Percentiles rank a stretch among this genome's conserved stretches.
phyloP scores from a whole-genome alignment of 2,113 vertebrate genomes.

The Clarias macrocephalus region DNA sequence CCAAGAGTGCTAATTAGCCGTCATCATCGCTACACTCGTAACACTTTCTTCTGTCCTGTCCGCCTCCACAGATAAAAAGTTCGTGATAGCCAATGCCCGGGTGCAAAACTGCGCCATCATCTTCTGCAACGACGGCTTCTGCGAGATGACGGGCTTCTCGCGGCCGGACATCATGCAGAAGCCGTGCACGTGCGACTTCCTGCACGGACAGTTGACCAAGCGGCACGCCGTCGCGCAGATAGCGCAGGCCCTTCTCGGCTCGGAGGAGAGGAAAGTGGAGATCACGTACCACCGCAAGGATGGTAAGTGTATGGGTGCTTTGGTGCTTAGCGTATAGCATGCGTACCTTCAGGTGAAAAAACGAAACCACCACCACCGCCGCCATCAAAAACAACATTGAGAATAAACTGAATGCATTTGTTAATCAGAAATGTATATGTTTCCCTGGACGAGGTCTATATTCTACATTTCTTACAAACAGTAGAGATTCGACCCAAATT shows the following conservation, averaged over 20 bases:
- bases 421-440: neutral
- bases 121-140: slow-evolving; percentile 99
- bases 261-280: slow-evolving; percentile 95
- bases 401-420: neutral
- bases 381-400: neutral
- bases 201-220: slow-evolving; percentile 92
- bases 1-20: neutral
- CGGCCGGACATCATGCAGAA: slow-evolving; percentile 98
- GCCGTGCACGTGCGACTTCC: slow-evolving; percentile 97
- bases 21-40: neutral
- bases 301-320: slow-evolving; percentile 75
- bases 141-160: slow-evolving; percentile 98
- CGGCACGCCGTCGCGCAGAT: slow-evolving; percentile 90
- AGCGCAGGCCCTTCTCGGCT: slow-evolving; percentile 88
- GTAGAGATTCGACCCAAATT: neutral
- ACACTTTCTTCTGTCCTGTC: neutral
- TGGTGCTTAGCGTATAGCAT: no score
- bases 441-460: neutral
- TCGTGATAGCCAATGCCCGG: slow-evolving; percentile 98
- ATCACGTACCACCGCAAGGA: slow-evolving; percentile 97
- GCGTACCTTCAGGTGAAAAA: neutral
- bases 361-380: no score
- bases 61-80: slow-evolving; percentile 89
- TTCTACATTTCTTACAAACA: neutral
- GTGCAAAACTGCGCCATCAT: slow-evolving; percentile 99